Evolutionary conservation across 2,888 invertebrate genomes (phyloP).

Genomic region (Oligia strigilis): DNA sequence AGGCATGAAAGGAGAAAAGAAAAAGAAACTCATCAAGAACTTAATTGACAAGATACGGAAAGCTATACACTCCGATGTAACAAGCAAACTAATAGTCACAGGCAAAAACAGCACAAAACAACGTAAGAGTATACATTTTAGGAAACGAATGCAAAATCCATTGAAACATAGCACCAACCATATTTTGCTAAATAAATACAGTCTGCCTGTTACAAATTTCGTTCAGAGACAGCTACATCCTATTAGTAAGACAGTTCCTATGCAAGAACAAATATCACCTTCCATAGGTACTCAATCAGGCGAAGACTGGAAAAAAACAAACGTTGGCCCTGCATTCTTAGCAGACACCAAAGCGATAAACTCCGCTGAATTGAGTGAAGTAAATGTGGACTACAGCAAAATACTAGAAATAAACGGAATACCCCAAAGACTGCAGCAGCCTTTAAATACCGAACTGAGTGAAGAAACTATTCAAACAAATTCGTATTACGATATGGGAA

Average conservation of each 20-base stretch:
- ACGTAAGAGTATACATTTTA: slow-evolving; percentile 73
- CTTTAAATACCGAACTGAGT: slow-evolving; percentile 74
- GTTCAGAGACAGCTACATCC: slow-evolving; percentile 77
- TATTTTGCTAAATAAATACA: slow-evolving; percentile 65
- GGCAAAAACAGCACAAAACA: slow-evolving; percentile 62
- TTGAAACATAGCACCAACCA: slow-evolving; percentile 66
- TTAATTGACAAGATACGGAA: slow-evolving; percentile 84
- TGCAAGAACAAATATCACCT: slow-evolving; percentile 60
- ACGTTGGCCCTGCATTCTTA: slow-evolving; percentile 75
- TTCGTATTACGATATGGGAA: slow-evolving; percentile 72
- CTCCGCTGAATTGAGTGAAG: slow-evolving; percentile 80
- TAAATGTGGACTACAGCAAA: slow-evolving; percentile 78
- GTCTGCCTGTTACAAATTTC: slow-evolving; percentile 61
- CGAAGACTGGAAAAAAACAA: slow-evolving; percentile 71
- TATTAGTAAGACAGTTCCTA: slow-evolving; percentile 73
- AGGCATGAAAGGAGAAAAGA: slow-evolving; percentile 82
- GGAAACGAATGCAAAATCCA: slow-evolving; percentile 80
- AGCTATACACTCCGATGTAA: slow-evolving; percentile 77
- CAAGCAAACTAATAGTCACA: slow-evolving; percentile 25
- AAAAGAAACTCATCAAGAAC: slow-evolving; percentile 80
- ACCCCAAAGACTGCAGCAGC: slow-evolving; percentile 81
- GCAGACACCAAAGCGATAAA: slow-evolving; percentile 77
- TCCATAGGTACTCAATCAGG: slow-evolving; percentile 69
- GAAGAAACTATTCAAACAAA: slow-evolving; percentile 65
- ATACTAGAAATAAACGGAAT: slow-evolving; percentile 74